These are phyloP conservation scores for Galaxias olidus DNA, from an alignment of 2,797 vertebrate genomes.

Conservation along the genomic window DNA sequence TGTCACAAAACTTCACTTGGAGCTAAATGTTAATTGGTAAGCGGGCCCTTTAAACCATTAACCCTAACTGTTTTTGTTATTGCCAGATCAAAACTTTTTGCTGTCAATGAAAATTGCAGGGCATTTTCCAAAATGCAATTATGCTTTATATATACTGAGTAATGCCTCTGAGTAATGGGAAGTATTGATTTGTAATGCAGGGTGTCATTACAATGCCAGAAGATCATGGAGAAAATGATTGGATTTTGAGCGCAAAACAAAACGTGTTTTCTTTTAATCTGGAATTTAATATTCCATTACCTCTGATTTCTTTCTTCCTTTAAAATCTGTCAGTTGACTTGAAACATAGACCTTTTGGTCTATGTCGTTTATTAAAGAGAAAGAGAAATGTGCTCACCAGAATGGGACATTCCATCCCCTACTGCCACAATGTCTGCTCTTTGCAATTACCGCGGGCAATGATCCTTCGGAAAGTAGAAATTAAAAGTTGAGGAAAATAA, in stretches of 20 bases:
- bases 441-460: conserved; percentile 94
- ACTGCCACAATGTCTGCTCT: conserved; percentile 91
- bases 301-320: conserved; percentile 55
- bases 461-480: conserved; percentile 92
- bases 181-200: conserved; percentile 78
- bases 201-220: conserved; percentile 76
- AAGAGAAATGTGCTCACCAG: conserved; percentile 53
- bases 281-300: conserved; percentile 71
- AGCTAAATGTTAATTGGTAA: no score
- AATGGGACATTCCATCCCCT: no score
- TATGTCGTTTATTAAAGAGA: conserved; percentile 29
- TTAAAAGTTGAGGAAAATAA: conserved; percentile 96
- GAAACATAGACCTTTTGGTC: no score
- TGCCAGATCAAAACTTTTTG: no score
- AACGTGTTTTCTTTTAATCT: conserved; percentile 76
- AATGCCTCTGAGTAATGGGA: conserved; percentile 72
- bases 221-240: conserved; percentile 79
- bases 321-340: conserved; percentile 36
- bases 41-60: no score
- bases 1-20: no score
- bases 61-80: no score
- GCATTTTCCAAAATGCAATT: conserved; percentile 70
- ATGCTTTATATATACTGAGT: conserved; percentile 73
- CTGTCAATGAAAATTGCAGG: conserved; percentile 72
- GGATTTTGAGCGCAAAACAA: conserved; percentile 78